Conservation (phyloP, 1,140 invertebrate species). For the Ips typographus region DNA sequence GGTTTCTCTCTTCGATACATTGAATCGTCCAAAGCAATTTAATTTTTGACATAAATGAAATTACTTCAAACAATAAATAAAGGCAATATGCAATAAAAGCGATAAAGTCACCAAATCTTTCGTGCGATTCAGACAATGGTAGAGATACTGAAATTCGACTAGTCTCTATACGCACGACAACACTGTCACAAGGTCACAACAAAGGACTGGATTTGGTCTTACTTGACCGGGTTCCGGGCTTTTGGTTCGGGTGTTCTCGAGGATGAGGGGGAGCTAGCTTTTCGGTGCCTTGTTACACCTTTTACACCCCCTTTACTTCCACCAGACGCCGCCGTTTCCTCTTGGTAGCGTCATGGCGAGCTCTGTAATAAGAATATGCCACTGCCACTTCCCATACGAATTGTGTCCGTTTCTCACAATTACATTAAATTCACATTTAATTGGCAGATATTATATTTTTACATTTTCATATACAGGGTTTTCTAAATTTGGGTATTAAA, state of each 20-base stretch:
- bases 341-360: constrained; percentile 60
- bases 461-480: no score
- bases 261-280: constrained; percentile 54
- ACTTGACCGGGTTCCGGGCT: constrained; percentile 50
- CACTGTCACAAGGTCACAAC: constrained; percentile 53
- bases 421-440: not conserved
- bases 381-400: constrained; percentile 28
- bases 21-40: no score
- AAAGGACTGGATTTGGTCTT: constrained; percentile 50
- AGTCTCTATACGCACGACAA: constrained; percentile 49
- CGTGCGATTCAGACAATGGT: constrained; percentile 22
- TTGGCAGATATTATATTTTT: not conserved
- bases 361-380: constrained; percentile 62
- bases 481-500: no score
- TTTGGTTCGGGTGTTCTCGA: constrained; percentile 34
- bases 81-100: not conserved
- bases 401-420: not conserved
- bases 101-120: constrained; percentile 20
- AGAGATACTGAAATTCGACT: constrained; percentile 21
- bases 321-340: constrained; percentile 61
- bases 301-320: constrained; percentile 57
- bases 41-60: no score
- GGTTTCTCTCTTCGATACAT: no score
- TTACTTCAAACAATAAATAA: not conserved
- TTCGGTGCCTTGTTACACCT: constrained; percentile 52